Evolutionary conservation across 2,888 invertebrate species (phyloP).

Genomic region (Lordiphosa fenestrarum): DNA sequence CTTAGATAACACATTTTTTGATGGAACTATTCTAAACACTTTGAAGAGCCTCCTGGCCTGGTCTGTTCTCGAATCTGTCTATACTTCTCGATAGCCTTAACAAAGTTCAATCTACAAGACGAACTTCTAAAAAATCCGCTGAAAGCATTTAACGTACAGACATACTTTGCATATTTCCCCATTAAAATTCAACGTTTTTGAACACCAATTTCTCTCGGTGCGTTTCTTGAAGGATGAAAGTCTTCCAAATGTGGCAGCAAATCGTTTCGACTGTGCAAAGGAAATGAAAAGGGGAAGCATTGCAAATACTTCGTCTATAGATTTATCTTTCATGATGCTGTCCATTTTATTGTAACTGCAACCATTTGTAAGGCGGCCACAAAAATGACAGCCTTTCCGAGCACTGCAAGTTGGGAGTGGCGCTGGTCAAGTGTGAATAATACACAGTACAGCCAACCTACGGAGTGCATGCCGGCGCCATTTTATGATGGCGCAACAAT

Average conservation of each 20-base stretch:
- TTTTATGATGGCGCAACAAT: slow-evolving; percentile 52
- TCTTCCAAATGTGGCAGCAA: slow-evolving; percentile 19
- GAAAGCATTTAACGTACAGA: too few relatives aligned
- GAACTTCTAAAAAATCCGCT: too few relatives aligned
- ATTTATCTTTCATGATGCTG: slow-evolving; percentile 29
- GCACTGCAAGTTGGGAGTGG: slow-evolving; percentile 25
- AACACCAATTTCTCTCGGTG: too few relatives aligned
- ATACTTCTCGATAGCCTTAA: too few relatives aligned
- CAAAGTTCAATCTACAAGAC: too few relatives aligned
- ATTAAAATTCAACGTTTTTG: too few relatives aligned
- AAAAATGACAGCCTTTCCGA: slow-evolving; percentile 42
- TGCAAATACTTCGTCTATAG: not conserved
- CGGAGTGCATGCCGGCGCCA: slow-evolving; percentile 4
- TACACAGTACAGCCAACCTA: slow-evolving; percentile 16
- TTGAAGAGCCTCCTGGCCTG: too few relatives aligned
- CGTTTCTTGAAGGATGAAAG: slow-evolving; percentile 26
- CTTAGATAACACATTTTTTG: too few relatives aligned
- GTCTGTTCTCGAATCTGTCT: too few relatives aligned
- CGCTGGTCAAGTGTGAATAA: slow-evolving; percentile 35
- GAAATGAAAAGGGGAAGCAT: slow-evolving; percentile 3
- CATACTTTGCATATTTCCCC: too few relatives aligned
- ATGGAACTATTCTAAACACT: too few relatives aligned
- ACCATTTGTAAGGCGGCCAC: slow-evolving; percentile 45
- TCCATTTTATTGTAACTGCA: slow-evolving; percentile 45
- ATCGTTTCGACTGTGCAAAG: slow-evolving; percentile 44